phyloP scores from a whole-genome alignment of 2,888 invertebrate species.

The Cerceris rybyensis region DNA sequence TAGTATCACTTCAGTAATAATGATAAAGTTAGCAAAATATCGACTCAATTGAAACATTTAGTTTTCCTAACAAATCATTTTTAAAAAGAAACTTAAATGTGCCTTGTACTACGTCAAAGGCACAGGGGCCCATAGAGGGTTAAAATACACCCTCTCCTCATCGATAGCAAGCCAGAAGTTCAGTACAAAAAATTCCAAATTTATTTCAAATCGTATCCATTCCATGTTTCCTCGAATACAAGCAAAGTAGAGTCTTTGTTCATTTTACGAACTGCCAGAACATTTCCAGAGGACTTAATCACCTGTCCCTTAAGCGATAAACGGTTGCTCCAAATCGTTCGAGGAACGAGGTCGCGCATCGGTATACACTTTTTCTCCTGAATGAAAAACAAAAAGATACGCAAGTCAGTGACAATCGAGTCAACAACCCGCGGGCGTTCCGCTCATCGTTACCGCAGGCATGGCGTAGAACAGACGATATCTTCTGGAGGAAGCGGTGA shows the following conservation, averaged over 20 bases:
- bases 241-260: background rate
- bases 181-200: background rate
- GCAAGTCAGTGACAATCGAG: conserved; percentile 68
- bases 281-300: conserved; percentile 3
- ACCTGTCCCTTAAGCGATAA: background rate
- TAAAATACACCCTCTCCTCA: no score
- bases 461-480: conserved; percentile 63
- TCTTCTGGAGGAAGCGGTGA: conserved; percentile 70
- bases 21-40: no score
- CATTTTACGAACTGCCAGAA: background rate
- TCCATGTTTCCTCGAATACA: no score
- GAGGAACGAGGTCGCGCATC: conserved; percentile 6
- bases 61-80: no score
- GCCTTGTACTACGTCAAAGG: no score
- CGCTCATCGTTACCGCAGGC: conserved; percentile 67
- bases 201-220: background rate
- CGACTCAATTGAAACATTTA: no score
- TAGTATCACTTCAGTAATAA: no score
- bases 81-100: no score
- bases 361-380: background rate
- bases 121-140: no score
- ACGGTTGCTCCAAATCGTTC: background rate
- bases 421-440: conserved; percentile 74
- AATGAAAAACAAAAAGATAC: conserved; percentile 21
- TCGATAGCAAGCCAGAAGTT: no score